Conservation (phyloP, 2,888 invertebrate genomes). For the Parascotia fuliginaria region DNA sequence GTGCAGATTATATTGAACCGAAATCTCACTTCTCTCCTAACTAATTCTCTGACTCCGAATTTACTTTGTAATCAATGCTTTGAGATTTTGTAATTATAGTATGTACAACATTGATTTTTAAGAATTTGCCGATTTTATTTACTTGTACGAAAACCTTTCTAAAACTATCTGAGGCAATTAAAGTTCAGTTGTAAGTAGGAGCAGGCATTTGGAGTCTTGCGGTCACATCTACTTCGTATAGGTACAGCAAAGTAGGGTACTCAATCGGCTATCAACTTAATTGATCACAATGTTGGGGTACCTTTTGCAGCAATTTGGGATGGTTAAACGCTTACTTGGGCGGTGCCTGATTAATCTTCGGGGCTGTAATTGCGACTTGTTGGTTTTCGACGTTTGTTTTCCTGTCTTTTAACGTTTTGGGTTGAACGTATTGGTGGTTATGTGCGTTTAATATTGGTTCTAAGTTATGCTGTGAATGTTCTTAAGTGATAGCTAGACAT, state of each 20-base stretch:
- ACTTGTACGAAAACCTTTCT: conserved; percentile 33
- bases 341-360: conserved; percentile 69
- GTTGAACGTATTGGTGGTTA: conserved; percentile 4
- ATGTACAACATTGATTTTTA: too few relatives aligned
- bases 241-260: conserved; percentile 48
- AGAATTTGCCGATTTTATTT: conserved; percentile 14
- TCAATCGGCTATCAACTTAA: conserved; percentile 63
- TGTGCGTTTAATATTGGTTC: conserved; percentile 1
- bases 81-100: too few relatives aligned
- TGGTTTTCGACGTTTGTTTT: conserved; percentile 58
- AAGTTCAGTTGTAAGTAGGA: conserved; percentile 43
- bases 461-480: conserved; percentile 8
- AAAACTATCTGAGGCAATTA: conserved; percentile 46
- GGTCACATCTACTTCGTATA: conserved; percentile 44
- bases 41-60: too few relatives aligned
- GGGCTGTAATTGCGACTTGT: conserved; percentile 65
- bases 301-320: conserved; percentile 64
- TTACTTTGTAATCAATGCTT: too few relatives aligned
- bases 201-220: conserved; percentile 47
- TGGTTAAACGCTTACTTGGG: conserved; percentile 63
- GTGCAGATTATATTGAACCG: too few relatives aligned
- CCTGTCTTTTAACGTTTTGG: conserved; percentile 50
- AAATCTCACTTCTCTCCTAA: too few relatives aligned
- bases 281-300: conserved; percentile 58
- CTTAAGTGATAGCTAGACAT: neutral